A percentile compares a stretch with the other conserved stretches of the same genome.
phyloP scores from a whole-genome alignment of 2,888 invertebrate genomes.

The Hedya salicella region DNA sequence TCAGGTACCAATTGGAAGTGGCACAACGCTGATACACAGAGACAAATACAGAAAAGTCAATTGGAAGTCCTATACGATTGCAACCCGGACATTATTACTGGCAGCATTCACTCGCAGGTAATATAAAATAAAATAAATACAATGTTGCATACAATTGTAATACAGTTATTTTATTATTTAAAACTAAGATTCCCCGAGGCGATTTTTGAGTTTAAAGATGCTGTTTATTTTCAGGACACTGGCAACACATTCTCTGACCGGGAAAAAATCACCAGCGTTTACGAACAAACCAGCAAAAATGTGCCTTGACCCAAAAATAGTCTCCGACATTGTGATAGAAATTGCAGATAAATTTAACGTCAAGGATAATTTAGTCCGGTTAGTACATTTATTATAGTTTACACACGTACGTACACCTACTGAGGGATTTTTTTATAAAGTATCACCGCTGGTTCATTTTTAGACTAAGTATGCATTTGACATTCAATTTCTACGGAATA shows the following conservation, averaged over 20 bases:
- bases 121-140: too few species aligned
- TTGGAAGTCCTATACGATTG: constrained; percentile 78
- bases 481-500: too few species aligned
- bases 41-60: constrained; percentile 73
- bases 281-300: constrained; percentile 74
- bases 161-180: too few species aligned
- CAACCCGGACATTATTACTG: constrained; percentile 78
- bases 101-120: constrained; percentile 77
- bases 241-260: constrained; percentile 86
- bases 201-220: too few species aligned
- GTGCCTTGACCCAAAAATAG: constrained; percentile 81
- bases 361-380: constrained; percentile 82
- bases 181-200: too few species aligned
- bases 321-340: constrained; percentile 83
- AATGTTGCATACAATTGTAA: too few species aligned
- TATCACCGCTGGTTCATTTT: too few species aligned
- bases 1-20: constrained; percentile 78
- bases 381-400: constrained; percentile 44
- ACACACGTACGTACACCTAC: background rate
- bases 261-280: constrained; percentile 85
- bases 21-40: constrained; percentile 72
- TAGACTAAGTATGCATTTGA: too few species aligned
- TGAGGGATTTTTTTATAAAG: too few species aligned
- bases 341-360: constrained; percentile 79
- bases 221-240: constrained; percentile 64